These are phyloP conservation scores for Pyxicephalus adspersus DNA, from an alignment of 2,113 vertebrate species.

Conservation along the genomic window DNA sequence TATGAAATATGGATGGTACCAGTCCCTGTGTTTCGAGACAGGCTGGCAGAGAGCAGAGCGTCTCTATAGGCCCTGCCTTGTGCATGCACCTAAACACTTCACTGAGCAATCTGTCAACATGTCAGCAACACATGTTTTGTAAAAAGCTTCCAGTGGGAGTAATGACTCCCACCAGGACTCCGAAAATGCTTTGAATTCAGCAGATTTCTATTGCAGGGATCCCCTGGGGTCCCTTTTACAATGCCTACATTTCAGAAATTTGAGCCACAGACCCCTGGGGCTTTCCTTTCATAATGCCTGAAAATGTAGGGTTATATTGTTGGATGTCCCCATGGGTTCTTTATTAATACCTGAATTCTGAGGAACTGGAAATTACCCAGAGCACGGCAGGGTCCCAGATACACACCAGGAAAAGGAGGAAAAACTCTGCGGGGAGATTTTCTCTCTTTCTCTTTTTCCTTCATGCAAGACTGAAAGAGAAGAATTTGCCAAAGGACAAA, in stretches of 20 bases:
- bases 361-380: constrained; percentile 99
- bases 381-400: constrained; percentile 96
- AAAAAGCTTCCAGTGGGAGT: constrained; percentile 99
- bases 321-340: constrained; percentile 98
- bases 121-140: constrained; percentile 99
- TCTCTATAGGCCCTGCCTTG: constrained; percentile 95
- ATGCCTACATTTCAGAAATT: constrained; percentile 99
- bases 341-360: constrained; percentile 99
- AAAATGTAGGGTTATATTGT: constrained; percentile 99
- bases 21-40: constrained; percentile 94
- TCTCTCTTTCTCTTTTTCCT: constrained; percentile 91
- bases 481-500: constrained; percentile 99
- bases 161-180: constrained; percentile 86
- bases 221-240: constrained; percentile 92
- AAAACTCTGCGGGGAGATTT: constrained; percentile 96
- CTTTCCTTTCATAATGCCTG: constrained; percentile 92
- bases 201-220: constrained; percentile 98
- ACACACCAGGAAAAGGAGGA: constrained; percentile 99
- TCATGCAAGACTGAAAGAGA: constrained; percentile 98
- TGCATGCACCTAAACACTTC: constrained; percentile 99
- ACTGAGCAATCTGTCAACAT: constrained; percentile 99
- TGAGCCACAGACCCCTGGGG: constrained; percentile 98
- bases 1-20: constrained; percentile 99
- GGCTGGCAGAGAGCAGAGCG: constrained; percentile 85
- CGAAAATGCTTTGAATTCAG: constrained; percentile 96